Conservation (phyloP, 2,113 vertebrate genomes). For the Eulemur rufifrons region DNA sequence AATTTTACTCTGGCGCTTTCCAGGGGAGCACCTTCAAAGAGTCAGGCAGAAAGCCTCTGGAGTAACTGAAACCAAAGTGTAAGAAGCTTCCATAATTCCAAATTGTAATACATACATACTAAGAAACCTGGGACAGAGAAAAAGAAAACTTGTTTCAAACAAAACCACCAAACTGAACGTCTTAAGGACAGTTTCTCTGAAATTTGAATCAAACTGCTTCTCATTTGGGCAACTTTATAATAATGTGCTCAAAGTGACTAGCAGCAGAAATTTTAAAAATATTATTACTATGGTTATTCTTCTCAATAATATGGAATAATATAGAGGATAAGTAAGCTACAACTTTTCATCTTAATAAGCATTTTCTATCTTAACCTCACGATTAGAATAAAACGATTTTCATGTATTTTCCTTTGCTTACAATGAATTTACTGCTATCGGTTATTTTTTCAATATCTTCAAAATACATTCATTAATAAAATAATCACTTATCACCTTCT, state of each 20-base stretch:
- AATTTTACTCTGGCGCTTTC: not conserved
- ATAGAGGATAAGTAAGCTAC: not conserved
- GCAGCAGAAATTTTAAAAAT: not conserved
- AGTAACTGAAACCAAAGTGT: not conserved
- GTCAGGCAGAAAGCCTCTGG: not conserved
- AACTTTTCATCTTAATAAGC: not conserved
- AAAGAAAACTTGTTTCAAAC: not conserved
- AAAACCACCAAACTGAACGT: not conserved
- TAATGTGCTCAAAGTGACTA: not conserved
- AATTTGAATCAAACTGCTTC: not conserved
- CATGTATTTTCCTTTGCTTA: not conserved
- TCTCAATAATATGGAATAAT: not conserved
- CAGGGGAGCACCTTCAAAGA: not conserved
- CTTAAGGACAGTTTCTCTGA: not conserved
- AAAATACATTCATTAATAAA: not conserved
- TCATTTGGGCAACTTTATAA: not conserved
- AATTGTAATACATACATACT: not conserved
- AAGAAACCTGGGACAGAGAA: not conserved
- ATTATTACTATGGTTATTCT: not conserved
- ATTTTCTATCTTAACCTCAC: not conserved
- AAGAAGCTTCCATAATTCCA: not conserved
- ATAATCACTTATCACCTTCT: not conserved
- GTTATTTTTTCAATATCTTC: not conserved
- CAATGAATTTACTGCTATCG: not conserved
- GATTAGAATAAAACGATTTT: not conserved